A percentile compares a stretch with the other conserved stretches of the same genome.
These are phyloP conservation scores for Epinotia brunnichana DNA, from an alignment of 2,888 invertebrate genomes.

Conservation along the genomic window DNA sequence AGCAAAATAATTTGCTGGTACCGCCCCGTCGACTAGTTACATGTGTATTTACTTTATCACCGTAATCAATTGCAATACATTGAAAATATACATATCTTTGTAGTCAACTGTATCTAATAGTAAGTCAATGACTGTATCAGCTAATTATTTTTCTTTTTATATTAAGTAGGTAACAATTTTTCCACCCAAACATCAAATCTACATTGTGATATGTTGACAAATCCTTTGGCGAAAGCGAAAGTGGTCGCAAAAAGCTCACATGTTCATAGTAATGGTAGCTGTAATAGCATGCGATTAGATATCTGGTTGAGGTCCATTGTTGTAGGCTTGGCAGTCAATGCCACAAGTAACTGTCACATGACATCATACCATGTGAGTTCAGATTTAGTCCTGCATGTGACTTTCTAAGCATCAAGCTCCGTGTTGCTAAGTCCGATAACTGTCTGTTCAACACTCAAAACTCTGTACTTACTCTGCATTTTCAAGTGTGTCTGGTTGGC, in stretches of 20 bases:
- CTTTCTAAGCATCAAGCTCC: neutral
- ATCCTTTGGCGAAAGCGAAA: slow-evolving; percentile 6
- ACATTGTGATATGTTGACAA: neutral
- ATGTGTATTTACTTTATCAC: too few relatives aligned
- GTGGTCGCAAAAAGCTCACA: slow-evolving; percentile 13
- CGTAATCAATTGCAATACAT: too few relatives aligned
- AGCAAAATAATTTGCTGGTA: too few relatives aligned
- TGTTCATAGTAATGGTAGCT: neutral
- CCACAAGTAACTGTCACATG: slow-evolving; percentile 1
- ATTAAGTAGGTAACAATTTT: too few relatives aligned
- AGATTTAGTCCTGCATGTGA: neutral
- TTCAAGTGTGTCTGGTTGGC: too few relatives aligned
- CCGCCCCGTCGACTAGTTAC: too few relatives aligned
- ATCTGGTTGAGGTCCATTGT: slow-evolving; percentile 21
- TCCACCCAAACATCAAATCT: neutral
- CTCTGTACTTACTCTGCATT: too few relatives aligned
- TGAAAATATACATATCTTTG: too few relatives aligned
- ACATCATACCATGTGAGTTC: slow-evolving; percentile 1
- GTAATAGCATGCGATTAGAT: slow-evolving; percentile 18
- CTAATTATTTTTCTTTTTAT: too few relatives aligned
- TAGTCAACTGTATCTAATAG: too few relatives aligned
- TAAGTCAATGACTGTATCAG: too few relatives aligned
- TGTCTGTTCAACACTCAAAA: too few relatives aligned
- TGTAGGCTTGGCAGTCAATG: slow-evolving; percentile 19
- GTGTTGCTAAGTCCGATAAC: neutral